Evolutionary conservation across 2,113 vertebrate species (phyloP).

Genomic region (Nipponia nippon): DNA sequence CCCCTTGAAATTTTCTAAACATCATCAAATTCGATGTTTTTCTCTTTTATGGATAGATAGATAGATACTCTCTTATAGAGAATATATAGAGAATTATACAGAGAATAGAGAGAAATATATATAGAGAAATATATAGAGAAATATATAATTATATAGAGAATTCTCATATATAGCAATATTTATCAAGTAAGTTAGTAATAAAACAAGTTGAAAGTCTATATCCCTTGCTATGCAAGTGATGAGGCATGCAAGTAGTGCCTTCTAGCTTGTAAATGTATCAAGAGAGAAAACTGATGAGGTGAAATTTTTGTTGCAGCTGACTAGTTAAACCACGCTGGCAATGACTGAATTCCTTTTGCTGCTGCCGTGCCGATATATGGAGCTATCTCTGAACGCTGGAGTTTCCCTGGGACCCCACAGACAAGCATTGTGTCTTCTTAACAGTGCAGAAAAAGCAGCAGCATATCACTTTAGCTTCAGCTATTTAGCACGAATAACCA

Average conservation of each 20-base stretch:
- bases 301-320: not conserved
- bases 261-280: not conserved
- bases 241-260: not conserved
- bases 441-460: not conserved
- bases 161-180: not conserved
- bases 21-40: not conserved
- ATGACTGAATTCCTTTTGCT: not conserved
- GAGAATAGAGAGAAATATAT: too few relatives aligned
- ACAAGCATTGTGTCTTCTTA: not conserved
- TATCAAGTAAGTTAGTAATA: not conserved
- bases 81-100: too few relatives aligned
- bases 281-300: not conserved
- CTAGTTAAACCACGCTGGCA: not conserved
- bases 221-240: not conserved
- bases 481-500: conserved; percentile 1
- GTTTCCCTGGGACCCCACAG: not conserved
- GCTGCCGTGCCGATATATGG: not conserved
- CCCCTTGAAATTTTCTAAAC: not conserved
- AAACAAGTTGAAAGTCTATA: not conserved
- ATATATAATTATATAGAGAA: not conserved
- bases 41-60: not conserved
- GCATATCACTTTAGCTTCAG: not conserved
- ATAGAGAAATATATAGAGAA: too few relatives aligned
- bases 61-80: not conserved
- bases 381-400: not conserved